Percentiles rank a stretch among this genome's conserved stretches.
Conservation (phyloP, 2,888 invertebrate genomes). For the Eupithecia tripunctaria region DNA sequence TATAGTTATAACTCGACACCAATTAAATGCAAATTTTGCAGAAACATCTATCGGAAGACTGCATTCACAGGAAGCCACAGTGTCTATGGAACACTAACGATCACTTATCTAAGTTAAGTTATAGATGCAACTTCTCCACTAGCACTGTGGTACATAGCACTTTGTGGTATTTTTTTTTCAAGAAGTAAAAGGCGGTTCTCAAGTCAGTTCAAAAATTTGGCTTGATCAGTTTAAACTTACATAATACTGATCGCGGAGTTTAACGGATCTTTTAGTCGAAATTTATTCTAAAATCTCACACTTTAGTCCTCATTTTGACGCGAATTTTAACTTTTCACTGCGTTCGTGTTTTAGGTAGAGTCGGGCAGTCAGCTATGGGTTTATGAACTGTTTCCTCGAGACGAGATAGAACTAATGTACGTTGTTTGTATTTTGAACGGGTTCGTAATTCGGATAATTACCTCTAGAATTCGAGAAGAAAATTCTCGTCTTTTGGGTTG, state of each 20-base stretch:
- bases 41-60: conserved; percentile 84
- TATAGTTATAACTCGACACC: conserved; percentile 56
- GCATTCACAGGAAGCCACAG: conserved; percentile 83
- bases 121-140: conserved; percentile 49
- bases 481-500: conserved; percentile 38
- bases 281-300: conserved; percentile 68
- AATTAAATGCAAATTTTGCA: conserved; percentile 79
- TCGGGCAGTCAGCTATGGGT: conserved; percentile 64
- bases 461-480: conserved; percentile 9
- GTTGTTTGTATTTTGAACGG: conserved; percentile 11
- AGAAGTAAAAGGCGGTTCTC: conserved; percentile 78
- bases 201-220: conserved; percentile 82
- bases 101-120: conserved; percentile 75
- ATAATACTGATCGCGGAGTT: conserved; percentile 77
- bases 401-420: conserved; percentile 22
- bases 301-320: conserved; percentile 58
- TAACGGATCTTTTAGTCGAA: conserved; percentile 61
- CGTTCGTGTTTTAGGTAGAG: conserved; percentile 49
- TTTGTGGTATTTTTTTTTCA: conserved; percentile 72
- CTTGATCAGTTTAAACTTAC: conserved; percentile 72
- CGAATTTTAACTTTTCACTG: conserved; percentile 47
- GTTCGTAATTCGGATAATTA: background rate
- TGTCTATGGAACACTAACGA: conserved; percentile 77
- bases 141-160: conserved; percentile 75
- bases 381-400: conserved; percentile 25